A percentile compares a stretch with the other conserved stretches of the same genome.
phyloP scores from a whole-genome alignment of 1,140 invertebrate genomes.

The Zaprionus nigranus region DNA sequence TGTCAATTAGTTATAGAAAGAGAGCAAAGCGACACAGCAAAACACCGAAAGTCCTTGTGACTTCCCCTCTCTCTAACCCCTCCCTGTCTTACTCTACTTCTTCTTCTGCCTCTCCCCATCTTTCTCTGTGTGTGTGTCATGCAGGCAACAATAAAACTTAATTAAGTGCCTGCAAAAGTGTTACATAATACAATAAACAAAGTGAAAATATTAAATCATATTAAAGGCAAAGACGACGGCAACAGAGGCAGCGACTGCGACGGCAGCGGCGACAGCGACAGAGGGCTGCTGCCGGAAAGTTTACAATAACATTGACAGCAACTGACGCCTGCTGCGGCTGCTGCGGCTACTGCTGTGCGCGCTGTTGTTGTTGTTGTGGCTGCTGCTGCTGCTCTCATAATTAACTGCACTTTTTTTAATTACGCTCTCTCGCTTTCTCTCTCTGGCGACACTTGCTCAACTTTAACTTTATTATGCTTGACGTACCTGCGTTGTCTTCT shows the following conservation, averaged over 20 bases:
- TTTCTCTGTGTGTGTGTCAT: not conserved
- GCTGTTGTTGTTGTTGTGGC: constrained; percentile 21
- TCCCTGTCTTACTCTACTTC: not conserved
- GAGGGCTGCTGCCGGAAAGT: constrained; percentile 29
- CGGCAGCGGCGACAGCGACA: not conserved
- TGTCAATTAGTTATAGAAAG: constrained; percentile 41
- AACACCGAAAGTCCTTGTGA: constrained; percentile 18
- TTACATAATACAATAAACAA: constrained; percentile 46
- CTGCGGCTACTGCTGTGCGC: constrained; percentile 6
- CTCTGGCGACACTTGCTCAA: constrained; percentile 26
- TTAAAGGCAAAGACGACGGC: constrained; percentile 25
- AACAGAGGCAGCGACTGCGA: not conserved
- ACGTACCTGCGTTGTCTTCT: constrained; percentile 34
- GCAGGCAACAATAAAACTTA: constrained; percentile 62
- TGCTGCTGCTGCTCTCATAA: constrained; percentile 26
- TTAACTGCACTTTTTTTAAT: constrained; percentile 47
- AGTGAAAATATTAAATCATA: constrained; percentile 37
- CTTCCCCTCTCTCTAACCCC: not conserved
- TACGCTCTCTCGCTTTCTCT: constrained; percentile 2
- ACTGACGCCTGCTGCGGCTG: not conserved
- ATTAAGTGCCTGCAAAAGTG: constrained; percentile 55
- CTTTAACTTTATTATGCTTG: constrained; percentile 39
- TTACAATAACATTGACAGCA: constrained; percentile 24
- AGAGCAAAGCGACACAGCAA: constrained; percentile 1
- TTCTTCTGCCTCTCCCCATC: not conserved